Evolutionary conservation across 1,140 invertebrate species (phyloP), one percentile per base, ranked within the genome.

Genomic region (Acromyrmex echinatior): DNA sequence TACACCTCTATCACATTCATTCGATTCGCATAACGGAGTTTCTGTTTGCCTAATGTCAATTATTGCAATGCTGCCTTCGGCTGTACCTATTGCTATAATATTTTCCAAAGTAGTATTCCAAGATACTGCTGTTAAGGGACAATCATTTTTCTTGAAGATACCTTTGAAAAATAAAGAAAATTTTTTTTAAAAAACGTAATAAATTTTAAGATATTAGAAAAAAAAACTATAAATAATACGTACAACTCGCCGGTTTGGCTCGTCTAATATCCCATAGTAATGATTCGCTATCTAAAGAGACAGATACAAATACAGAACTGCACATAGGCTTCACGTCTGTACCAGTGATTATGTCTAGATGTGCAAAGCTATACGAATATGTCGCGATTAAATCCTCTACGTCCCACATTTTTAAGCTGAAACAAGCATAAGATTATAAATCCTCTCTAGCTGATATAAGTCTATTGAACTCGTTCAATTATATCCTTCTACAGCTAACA

Each of bases 321-420:
- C 84, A 94, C 39, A 77, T 92, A 21, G 92, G 91, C 60, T 93
- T 92, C 80, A 81, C 91, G 66, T 91, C 85, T 6, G 94, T 92
- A 80, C 90, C 88, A 51, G 93, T 94, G 60, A 95, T 80, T 66
- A 88, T 78, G 60, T 94, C 92, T 35, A 63, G 86, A 63, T 95
- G 94, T 18, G 94, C 94, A 81, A 73, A 88, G 71, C 82, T 25
- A 78, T 90, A 95, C 0, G 93, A 91, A 68, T 91, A 31, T 60
- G 39, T 91, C 18, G 93, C 73, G 14, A 92, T 62, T 49, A 95
- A 86, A 66, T 94, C 93, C 21, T 86, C 16, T 73, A 86, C 25
- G 28, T 95, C 91, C 95, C 95, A 95, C 14, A 95, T 65, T 92
- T 95, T 95, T 78, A 95, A 91, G 49, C 95, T 95, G 70, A 7